A percentile compares a stretch with the other conserved stretches of the same genome.
These are phyloP conservation scores for Dicranocentrus wangi DNA, from an alignment of 2,888 invertebrate species.

Conservation along the genomic window DNA sequence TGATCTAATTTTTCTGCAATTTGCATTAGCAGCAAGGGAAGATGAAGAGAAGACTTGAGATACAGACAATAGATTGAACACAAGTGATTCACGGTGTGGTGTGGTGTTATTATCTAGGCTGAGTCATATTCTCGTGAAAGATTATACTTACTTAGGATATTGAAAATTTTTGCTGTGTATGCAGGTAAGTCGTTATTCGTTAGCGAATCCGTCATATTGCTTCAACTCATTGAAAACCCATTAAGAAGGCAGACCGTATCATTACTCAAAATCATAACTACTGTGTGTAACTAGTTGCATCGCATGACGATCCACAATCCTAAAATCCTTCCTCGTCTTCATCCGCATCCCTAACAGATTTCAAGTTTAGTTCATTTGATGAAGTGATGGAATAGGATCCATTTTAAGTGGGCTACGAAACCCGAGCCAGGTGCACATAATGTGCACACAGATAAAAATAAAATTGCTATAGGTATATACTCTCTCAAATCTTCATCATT, in stretches of 20 bases:
- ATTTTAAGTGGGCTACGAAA: constrained; percentile 45
- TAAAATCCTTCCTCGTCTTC: too few relatives aligned
- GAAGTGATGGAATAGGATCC: constrained; percentile 47
- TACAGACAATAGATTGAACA: too few relatives aligned
- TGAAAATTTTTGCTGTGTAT: neutral
- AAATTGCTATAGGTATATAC: constrained; percentile 5
- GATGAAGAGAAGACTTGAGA: constrained; percentile 6
- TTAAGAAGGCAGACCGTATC: constrained; percentile 41
- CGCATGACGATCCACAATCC: neutral
- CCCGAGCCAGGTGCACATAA: constrained; percentile 29
- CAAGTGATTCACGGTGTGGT: constrained; percentile 6
- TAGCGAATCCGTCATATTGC: neutral
- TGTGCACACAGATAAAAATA: constrained; percentile 11
- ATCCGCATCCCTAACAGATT: too few relatives aligned
- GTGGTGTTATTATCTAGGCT: neutral
- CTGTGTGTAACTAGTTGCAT: neutral
- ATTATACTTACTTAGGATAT: too few relatives aligned
- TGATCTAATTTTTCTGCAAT: constrained; percentile 53
- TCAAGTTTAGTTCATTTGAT: constrained; percentile 22
- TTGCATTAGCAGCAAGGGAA: constrained; percentile 6
- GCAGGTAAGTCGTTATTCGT: neutral
- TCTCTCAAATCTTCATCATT: neutral
- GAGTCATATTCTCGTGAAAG: constrained; percentile 6
- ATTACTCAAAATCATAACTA: constrained; percentile 57
- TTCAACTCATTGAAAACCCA: constrained; percentile 49